Evolutionary conservation across 2,888 invertebrate genomes (phyloP), one percentile per base, ranked within the genome.

Genomic region (Bombyx huttoni): DNA sequence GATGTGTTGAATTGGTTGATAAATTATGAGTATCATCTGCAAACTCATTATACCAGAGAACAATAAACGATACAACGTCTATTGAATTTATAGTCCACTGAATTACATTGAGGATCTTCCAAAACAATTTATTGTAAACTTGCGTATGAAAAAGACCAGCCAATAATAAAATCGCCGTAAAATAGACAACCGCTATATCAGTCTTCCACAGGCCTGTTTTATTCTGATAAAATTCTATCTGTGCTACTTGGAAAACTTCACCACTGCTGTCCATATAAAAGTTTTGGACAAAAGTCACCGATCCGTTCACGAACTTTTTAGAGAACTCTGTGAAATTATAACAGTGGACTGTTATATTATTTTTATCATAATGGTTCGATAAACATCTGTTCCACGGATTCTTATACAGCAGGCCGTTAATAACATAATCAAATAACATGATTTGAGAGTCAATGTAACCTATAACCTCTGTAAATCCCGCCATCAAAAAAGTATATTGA

Each of bases 371-470:
- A 0, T 10, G 24, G 6, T 7, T 13, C 7, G 48, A 48, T n/a
- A 13, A 9, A 49, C 65, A 65, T 34, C 65, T 64, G 56, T 75
- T 73, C 77, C 78, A 78, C 3, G 77, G 78, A 49, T 64, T 70
- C 49, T 68, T 68, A 14, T 54, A 48, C 0, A 67, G 12, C 0
- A 78, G 40, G 1, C 75, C 70, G 40, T 53, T 46, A 0, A 66
- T 14, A 0, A 65, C 48, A 46, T 72, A 77, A 48, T 67, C 60
- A 3, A 74, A 52, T 8, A 71, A 56, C 0, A 60, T 3, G 7
- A 63, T 34, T 3, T 58, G 52, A 3, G 57, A 60, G 12, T 63
- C 57, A 0, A 61, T 51, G 9, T 56, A 62, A 0, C 58, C 47
- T 3, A 63, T 46, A 6, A 75, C 35, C 54, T 69, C 61, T 12